Percentiles rank a stretch among this genome's conserved stretches.
phyloP scores from a whole-genome alignment of 1,140 invertebrate species.

The Drosophila chauvacae region DNA sequence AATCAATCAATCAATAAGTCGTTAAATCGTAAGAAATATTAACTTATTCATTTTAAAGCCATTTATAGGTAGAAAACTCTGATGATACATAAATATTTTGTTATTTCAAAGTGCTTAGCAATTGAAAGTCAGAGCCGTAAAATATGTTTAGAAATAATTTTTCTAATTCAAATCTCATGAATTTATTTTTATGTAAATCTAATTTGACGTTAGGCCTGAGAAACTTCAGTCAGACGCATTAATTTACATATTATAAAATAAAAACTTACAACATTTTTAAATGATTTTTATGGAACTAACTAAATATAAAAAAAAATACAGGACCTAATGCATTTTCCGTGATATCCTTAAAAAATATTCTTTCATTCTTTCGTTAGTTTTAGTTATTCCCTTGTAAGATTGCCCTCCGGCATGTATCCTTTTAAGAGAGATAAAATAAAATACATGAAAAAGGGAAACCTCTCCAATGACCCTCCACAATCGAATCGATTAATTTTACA shows the following conservation, averaged over 20 bases:
- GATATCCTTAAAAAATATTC: background rate
- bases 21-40: background rate
- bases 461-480: conserved; percentile 32
- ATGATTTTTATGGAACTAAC: background rate
- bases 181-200: background rate
- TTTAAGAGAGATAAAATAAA: conserved; percentile 1
- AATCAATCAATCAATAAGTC: background rate
- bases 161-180: background rate
- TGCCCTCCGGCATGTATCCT: background rate
- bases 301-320: background rate
- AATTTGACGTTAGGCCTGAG: fast-evolving
- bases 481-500: conserved; percentile 54
- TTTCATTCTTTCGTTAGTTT: background rate
- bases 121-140: no score
- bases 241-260: background rate
- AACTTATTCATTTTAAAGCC: background rate
- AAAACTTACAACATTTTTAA: background rate
- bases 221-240: background rate
- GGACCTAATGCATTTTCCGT: background rate
- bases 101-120: background rate
- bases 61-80: background rate
- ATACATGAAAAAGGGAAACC: conserved; percentile 2
- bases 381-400: background rate
- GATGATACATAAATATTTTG: background rate
- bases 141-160: background rate